Percentiles rank a stretch among this genome's conserved stretches.
Evolutionary conservation across 2,797 vertebrate species (phyloP).

Genomic region (Phrynocephalus forsythii): DNA sequence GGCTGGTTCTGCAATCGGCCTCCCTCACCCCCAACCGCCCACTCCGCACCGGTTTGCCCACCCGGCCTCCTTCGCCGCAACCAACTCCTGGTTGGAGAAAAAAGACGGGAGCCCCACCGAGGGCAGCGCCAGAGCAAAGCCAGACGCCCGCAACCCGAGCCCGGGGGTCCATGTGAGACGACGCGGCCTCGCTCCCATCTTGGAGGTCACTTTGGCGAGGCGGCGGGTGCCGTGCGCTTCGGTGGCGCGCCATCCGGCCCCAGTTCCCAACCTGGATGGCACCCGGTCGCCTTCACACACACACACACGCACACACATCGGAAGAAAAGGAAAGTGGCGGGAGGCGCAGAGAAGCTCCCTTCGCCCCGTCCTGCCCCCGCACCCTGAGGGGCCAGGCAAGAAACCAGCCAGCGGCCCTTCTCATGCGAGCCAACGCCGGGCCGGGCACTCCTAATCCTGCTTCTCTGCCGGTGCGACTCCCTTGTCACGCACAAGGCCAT

Average conservation of each 20-base stretch:
- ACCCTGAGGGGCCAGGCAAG: no score
- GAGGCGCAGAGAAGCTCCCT: no score
- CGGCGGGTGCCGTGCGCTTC: background rate
- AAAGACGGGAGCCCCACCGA: background rate
- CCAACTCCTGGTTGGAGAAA: background rate
- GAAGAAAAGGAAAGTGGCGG: no score
- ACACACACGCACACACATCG: no score
- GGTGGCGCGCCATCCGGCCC: background rate
- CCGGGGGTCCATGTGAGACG: background rate
- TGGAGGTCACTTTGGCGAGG: constrained; percentile 1
- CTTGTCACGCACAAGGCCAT: background rate
- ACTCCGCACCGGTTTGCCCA: background rate
- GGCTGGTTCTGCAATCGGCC: background rate
- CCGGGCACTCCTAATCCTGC: background rate
- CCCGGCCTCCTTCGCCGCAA: background rate
- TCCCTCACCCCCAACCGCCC: background rate
- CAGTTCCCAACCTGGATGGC: no score
- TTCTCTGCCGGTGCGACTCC: background rate
- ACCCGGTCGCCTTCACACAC: no score
- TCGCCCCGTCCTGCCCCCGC: background rate
- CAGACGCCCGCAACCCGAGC: background rate
- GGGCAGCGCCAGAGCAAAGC: background rate
- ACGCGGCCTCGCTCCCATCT: background rate
- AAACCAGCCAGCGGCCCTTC: background rate
- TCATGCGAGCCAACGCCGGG: background rate